Evolutionary conservation across 1,140 invertebrate species (phyloP).

Genomic region (Atta colombica): DNA sequence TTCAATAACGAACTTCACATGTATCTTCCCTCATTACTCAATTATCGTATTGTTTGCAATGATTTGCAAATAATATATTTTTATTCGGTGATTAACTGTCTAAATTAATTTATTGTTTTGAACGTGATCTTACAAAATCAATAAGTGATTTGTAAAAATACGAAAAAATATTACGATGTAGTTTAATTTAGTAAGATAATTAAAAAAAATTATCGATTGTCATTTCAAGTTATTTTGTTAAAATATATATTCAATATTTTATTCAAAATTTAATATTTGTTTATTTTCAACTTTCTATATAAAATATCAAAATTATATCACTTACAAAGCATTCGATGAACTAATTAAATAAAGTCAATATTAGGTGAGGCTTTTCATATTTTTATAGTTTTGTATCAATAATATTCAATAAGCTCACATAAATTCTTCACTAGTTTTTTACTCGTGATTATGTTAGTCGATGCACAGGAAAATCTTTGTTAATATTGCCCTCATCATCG

Average conservation of each 20-base stretch:
- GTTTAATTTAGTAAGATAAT: background rate
- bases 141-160: conserved; percentile 3
- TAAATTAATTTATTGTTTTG: conserved; percentile 29
- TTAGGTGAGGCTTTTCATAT: background rate
- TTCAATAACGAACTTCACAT: conserved; percentile 37
- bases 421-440: conserved; percentile 11
- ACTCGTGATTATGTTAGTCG: background rate
- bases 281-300: background rate
- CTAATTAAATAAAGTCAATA: conserved; percentile 5
- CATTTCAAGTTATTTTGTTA: too few relatives aligned
- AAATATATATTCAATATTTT: background rate
- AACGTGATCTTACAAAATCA: conserved; percentile 44
- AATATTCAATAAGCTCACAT: background rate
- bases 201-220: too few relatives aligned
- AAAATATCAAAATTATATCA: background rate
- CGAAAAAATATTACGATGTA: conserved; percentile 60
- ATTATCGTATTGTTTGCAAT: conserved; percentile 27
- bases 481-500: conserved; percentile 15
- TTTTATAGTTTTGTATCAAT: background rate
- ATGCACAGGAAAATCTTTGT: conserved; percentile 27
- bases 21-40: background rate
- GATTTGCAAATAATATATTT: background rate
- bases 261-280: background rate
- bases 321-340: background rate
- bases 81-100: background rate